phyloP scores from a whole-genome alignment of 2,797 vertebrate genomes.

The Sebastes steindachneri region DNA sequence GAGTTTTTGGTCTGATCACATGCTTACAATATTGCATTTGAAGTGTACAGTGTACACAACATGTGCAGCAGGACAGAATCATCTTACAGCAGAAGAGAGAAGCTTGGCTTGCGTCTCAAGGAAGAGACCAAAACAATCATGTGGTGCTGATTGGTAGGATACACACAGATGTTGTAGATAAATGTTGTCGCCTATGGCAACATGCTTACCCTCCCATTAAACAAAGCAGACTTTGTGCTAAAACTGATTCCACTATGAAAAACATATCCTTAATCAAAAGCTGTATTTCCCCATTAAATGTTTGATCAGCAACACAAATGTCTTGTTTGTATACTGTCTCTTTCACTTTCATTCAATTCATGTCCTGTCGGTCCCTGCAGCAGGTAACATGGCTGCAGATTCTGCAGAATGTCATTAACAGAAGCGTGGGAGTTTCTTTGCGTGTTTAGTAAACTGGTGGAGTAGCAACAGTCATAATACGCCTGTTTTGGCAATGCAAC shows the following conservation, averaged over 20 bases:
- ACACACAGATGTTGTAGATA: slow-evolving; percentile 54
- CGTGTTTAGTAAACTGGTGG: not conserved
- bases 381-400: not conserved
- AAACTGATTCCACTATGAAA: slow-evolving; percentile 3
- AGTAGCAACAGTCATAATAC: not conserved
- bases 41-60: not conserved
- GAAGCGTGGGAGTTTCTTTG: not conserved
- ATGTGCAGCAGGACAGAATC: not conserved
- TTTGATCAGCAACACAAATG: slow-evolving; percentile 33
- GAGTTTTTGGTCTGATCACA: not conserved
- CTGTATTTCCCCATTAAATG: slow-evolving; percentile 11
- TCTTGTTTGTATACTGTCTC: slow-evolving; percentile 8
- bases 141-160: slow-evolving; percentile 33
- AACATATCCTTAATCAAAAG: slow-evolving; percentile 30
- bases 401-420: not conserved
- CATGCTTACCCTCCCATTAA: not conserved
- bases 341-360: slow-evolving; percentile 1
- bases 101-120: slow-evolving; percentile 8
- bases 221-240: slow-evolving; percentile 34
- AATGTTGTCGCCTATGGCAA: slow-evolving; percentile 30
- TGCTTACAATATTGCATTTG: not conserved
- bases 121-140: slow-evolving; percentile 42
- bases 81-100: not conserved
- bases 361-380: not conserved
- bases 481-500: not conserved